Base-by-base conservation (phyloP, 2,888 invertebrate genomes). In the Pterobdella sp. region DNA sequence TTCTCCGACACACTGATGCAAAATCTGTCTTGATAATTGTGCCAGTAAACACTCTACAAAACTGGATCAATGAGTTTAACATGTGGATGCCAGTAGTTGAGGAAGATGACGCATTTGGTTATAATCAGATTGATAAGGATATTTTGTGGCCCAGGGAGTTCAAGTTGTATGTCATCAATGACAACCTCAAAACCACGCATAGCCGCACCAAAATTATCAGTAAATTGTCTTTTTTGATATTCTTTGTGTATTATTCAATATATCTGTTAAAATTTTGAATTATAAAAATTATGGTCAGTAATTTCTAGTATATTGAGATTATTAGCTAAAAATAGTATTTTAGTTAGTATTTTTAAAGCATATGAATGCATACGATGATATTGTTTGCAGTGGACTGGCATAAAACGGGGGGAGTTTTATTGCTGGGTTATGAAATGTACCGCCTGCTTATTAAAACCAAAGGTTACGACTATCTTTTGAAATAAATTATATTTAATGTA, bases 31-130 rank as follows among this genome's bases (percentile, higher is more conserved):
- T 99, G 56, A 92, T 94, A 81, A 95, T 98, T 77, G 96, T 97
- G 88, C 98, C 98, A 10, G 95, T 98, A 75, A 98, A 98, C 84
- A 97, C 97, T 0, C 86, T 98, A 1, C 96, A 97, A 84, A 97
- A 97, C 85, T 97, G 96, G 97, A 86, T 92, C 79, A 90, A 93
- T 1, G 98, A 98, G 84, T 98, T 93, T 83, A 94, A 97, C 82
- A 92, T 93, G 89, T 98, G 97, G 96, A 85, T 94, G 73, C 97
- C 97, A 0, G 75, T 60, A 14, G 73, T 73, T 1, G 73, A 73
- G 18, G 73, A 71, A 68, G 74, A 72, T 4, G 68, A 42, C 26
- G 32, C 31, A 36, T 7, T 7, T 7, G 71, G 71, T n/a, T 42
- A 22, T 42, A 71, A 36, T 32, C 63, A 32, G 31, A 71, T 71